A percentile compares a stretch with the other conserved stretches of the same genome.
Evolutionary conservation across 2,888 invertebrate genomes (phyloP).

Genomic region (Epinotia bilunana): DNA sequence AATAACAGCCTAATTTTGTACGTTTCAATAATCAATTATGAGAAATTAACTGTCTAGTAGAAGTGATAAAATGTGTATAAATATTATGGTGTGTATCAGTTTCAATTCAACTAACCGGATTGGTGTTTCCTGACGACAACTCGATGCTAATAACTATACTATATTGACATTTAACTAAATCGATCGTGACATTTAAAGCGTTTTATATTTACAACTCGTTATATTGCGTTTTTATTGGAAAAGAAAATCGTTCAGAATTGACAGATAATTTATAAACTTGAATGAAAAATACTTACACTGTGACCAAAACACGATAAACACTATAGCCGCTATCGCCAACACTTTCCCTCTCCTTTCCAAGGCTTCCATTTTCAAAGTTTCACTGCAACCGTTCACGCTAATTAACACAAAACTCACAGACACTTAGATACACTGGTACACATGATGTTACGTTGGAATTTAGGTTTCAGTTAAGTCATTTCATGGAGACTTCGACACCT

Average conservation of each 20-base stretch:
- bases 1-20: too few species aligned
- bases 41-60: too few species aligned
- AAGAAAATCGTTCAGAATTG: neutral
- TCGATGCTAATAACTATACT: conserved; percentile 5
- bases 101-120: conserved; percentile 9
- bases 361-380: conserved; percentile 72
- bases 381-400: conserved; percentile 41
- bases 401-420: conserved; percentile 43
- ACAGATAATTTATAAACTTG: neutral
- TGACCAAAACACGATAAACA: conserved; percentile 70
- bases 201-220: conserved; percentile 28
- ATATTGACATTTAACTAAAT: conserved; percentile 33
- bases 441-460: conserved; percentile 11
- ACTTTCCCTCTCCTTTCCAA: conserved; percentile 71
- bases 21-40: too few species aligned
- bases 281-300: conserved; percentile 69
- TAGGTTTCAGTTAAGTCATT: conserved; percentile 12
- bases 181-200: conserved; percentile 29
- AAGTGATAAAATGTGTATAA: too few species aligned
- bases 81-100: too few species aligned
- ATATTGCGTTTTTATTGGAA: conserved; percentile 26
- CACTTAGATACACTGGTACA: conserved; percentile 50
- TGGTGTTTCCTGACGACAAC: neutral
- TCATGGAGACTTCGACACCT: conserved; percentile 26
- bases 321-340: conserved; percentile 59